Percentiles rank a stretch among this genome's conserved stretches.
Evolutionary conservation across 1,140 invertebrate genomes (phyloP).

Genomic region (Cherax quadricarinatus): DNA sequence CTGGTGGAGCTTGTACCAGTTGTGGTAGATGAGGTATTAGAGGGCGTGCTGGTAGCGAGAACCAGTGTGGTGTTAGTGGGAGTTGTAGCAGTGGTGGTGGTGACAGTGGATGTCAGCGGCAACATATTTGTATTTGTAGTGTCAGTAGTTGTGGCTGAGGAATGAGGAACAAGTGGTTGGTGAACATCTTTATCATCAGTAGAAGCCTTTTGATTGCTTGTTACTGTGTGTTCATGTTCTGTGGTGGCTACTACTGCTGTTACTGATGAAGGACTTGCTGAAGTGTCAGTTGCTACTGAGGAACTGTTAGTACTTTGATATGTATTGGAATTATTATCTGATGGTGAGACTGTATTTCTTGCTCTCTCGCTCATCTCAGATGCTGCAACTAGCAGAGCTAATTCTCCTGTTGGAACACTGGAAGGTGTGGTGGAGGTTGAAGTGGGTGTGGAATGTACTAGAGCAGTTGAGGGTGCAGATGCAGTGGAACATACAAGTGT

Average conservation of each 20-base stretch:
- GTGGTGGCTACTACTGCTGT: not conserved
- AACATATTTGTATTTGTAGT: not conserved
- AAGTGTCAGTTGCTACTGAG: not conserved
- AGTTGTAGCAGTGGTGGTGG: not conserved
- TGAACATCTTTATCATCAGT: not conserved
- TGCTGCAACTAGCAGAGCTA: constrained; percentile 50
- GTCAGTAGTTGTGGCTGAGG: not conserved
- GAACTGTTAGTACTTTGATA: not conserved
- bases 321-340: constrained; percentile 5
- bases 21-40: not conserved
- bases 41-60: not conserved
- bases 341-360: constrained; percentile 9
- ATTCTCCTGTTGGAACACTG: constrained; percentile 47
- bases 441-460: not conserved
- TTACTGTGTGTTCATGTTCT: not conserved
- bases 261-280: not conserved
- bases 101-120: not conserved
- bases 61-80: not conserved
- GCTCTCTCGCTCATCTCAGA: constrained; percentile 65
- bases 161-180: not conserved
- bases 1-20: not conserved
- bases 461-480: not conserved
- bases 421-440: not conserved
- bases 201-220: not conserved
- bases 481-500: not conserved